phyloP scores from a whole-genome alignment of 2,797 vertebrate species.

The Pagetopsis macropterus region DNA sequence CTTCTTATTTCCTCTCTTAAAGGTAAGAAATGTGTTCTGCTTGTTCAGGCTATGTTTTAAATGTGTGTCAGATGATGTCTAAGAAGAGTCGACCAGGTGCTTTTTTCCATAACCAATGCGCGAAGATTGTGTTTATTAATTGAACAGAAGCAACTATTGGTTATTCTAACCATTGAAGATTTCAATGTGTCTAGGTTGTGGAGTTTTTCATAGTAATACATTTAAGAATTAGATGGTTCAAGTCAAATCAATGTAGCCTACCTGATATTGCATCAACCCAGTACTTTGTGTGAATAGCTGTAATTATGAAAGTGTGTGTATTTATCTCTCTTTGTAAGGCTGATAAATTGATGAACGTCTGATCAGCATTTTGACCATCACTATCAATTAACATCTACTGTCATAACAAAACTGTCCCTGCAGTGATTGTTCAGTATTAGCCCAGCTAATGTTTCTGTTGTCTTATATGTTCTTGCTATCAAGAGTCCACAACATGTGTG shows the following conservation, averaged over 20 bases:
- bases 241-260: neutral
- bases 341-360: neutral
- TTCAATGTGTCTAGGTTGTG: neutral
- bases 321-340: neutral
- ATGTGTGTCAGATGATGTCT: neutral
- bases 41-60: neutral
- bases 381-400: neutral
- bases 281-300: neutral
- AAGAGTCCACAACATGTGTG: neutral
- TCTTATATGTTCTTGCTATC: conserved; percentile 3
- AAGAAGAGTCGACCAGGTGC: neutral
- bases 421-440: conserved; percentile 1
- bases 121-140: neutral
- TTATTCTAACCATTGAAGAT: neutral
- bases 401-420: neutral
- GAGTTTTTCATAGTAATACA: neutral
- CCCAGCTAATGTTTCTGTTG: conserved; percentile 1
- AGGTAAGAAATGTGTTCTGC: conserved; percentile 42
- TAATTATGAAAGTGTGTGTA: neutral
- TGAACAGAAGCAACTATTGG: neutral
- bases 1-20: neutral
- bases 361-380: conserved; percentile 12
- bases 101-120: neutral
- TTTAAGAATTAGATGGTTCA: neutral
- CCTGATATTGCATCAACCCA: neutral